These are phyloP conservation scores for Papilio gigon DNA, from an alignment of 2,888 invertebrate genomes.

Conservation along the genomic window DNA sequence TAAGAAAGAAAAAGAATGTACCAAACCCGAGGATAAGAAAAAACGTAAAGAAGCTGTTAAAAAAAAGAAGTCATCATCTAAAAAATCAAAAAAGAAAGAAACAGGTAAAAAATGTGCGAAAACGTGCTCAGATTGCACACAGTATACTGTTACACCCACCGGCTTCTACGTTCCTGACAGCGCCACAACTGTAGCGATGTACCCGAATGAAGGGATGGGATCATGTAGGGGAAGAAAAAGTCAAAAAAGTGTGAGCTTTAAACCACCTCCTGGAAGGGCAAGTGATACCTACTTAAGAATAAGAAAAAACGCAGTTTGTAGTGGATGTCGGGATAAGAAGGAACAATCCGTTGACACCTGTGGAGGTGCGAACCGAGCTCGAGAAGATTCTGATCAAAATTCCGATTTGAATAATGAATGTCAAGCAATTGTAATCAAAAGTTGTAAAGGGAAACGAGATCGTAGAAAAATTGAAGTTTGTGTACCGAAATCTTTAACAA, in stretches of 20 bases:
- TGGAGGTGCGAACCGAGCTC: neutral
- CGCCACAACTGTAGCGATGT: conserved; percentile 26
- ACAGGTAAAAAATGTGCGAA: neutral
- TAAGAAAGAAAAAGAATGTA: conserved; percentile 8
- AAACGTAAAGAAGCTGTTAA: neutral
- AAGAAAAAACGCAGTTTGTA: conserved; percentile 23
- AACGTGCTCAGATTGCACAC: neutral
- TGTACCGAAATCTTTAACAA: conserved; percentile 31
- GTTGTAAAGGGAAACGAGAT: conserved; percentile 11
- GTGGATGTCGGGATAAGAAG: conserved; percentile 6
- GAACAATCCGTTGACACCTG: neutral
- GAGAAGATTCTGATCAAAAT: conserved; percentile 14
- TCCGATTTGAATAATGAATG: neutral
- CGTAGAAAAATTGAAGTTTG: conserved; percentile 17
- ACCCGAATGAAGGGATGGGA: conserved; percentile 18
- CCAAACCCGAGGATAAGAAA: neutral
- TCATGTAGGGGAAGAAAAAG: conserved; percentile 24
- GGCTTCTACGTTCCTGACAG: conserved; percentile 2
- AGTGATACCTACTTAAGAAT: conserved; percentile 4
- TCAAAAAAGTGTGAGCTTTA: conserved; percentile 36
- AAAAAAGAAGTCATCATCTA: neutral
- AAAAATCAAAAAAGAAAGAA: conserved; percentile 9
- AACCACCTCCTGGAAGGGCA: conserved; percentile 18
- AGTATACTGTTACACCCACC: conserved; percentile 6
- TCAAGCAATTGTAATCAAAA: conserved; percentile 14